These are phyloP conservation scores for Diplazon laetatorius DNA, from an alignment of 2,888 invertebrate species.

Conservation along the genomic window DNA sequence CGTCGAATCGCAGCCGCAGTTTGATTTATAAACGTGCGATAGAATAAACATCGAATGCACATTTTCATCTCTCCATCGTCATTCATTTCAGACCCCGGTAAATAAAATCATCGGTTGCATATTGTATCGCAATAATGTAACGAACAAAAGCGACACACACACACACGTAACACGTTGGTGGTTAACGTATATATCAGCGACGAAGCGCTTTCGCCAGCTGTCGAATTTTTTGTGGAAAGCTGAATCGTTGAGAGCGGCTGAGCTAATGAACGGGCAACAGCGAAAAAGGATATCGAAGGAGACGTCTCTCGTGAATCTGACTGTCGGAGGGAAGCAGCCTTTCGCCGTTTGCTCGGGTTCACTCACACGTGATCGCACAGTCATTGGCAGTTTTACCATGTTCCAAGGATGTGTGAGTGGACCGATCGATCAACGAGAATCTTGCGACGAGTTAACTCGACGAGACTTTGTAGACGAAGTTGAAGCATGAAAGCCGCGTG, in stretches of 20 bases:
- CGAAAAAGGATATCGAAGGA: constrained; percentile 52
- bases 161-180: no score
- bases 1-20: neutral
- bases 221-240: constrained; percentile 18
- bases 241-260: constrained; percentile 7
- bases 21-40: neutral
- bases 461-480: neutral
- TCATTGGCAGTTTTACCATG: neutral
- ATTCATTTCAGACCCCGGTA: neutral
- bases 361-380: constrained; percentile 4
- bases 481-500: constrained; percentile 4
- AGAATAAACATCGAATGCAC: neutral
- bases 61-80: neutral
- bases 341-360: constrained; percentile 31
- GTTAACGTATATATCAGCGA: no score
- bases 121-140: constrained; percentile 9
- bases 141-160: constrained; percentile 18
- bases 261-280: constrained; percentile 54
- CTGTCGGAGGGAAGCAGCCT: constrained; percentile 24
- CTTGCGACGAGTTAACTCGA: constrained; percentile 4
- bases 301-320: constrained; percentile 44
- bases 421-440: constrained; percentile 56
- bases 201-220: constrained; percentile 33
- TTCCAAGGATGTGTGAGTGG: constrained; percentile 31
- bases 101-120: no score